Base-by-base conservation (phyloP, 2,113 vertebrate genomes). In the Erinaceus europaeus region DNA sequence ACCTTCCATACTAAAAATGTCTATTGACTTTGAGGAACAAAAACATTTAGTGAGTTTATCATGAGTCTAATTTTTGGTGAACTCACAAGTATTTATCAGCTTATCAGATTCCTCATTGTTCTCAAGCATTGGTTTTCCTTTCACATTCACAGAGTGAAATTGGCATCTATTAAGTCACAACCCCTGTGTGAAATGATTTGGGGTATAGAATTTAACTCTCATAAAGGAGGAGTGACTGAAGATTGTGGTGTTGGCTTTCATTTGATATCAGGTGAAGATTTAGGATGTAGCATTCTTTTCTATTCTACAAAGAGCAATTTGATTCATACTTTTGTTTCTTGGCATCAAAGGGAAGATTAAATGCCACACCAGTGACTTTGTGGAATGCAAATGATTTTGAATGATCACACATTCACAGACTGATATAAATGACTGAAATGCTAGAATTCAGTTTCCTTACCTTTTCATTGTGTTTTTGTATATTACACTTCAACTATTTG, bases 61-160 rank as follows among this genome's bases (percentile, higher is more conserved):
- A 88, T 48, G 90, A 92, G 89, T 92, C 44, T 94, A 32, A 94
- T 93, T 92, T 80, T 21, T 77, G 59, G 29, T 86, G 48, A 91
- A 86, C 69, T 42, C 90, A 84, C n/a, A 94, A 94, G 42, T 91
- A 80, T 21, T 95, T 90, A 92, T 76, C 64, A 86, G 29, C 64
- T 93, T 65, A 52, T 86, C 53, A 91, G 95, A 91, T 96, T 92
- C 86, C 57, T 83, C 55, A 61, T 87, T 89, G 32, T 44, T 87
- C 14, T n/a, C 12, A 90, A 86, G 53, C 2, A 85, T 91, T 92
- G 34, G 84, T 92, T 52, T 53, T 61, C 29, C 64, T 95, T 92
- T 88, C 75, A 48, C 91, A 61, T 90, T 93, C 69, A 23, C 46
- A 46, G 59, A 93, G 42, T 96, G 21, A 32, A 42, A 38, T 87